These are phyloP conservation scores for Eriocheir sinensis DNA, from an alignment of 1,140 invertebrate genomes.

Conservation along the genomic window DNA sequence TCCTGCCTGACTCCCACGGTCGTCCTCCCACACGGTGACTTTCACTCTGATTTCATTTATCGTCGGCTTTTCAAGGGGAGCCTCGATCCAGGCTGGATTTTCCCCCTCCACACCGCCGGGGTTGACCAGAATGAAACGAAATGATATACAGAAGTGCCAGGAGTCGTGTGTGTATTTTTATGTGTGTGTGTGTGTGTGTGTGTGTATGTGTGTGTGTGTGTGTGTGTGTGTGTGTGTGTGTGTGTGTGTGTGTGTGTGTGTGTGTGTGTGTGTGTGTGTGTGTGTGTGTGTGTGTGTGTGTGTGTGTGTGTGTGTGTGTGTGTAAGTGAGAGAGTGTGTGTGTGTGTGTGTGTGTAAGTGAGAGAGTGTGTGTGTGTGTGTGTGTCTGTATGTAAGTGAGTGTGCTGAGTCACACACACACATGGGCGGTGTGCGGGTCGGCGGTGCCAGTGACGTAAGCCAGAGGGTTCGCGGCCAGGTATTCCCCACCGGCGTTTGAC, in stretches of 20 bases:
- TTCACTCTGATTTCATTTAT: background rate
- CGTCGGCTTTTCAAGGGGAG: too few relatives aligned
- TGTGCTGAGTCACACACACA: background rate
- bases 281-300: slow-evolving; percentile 8
- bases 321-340: background rate
- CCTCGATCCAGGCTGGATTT: too few relatives aligned
- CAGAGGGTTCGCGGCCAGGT: background rate
- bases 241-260: slow-evolving; percentile 45
- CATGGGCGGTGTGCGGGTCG: background rate
- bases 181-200: background rate
- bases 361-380: background rate
- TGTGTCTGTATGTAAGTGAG: background rate
- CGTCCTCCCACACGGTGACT: background rate
- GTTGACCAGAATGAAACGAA: too few relatives aligned
- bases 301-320: slow-evolving; percentile 24
- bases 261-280: background rate
- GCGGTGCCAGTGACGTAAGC: background rate
- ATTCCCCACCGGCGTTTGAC: background rate
- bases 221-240: background rate
- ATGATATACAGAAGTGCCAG: too few relatives aligned
- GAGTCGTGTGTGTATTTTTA: background rate
- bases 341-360: background rate
- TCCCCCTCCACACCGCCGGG: too few relatives aligned
- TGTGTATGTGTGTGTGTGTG: background rate
- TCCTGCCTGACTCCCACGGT: background rate